phyloP scores from a whole-genome alignment of 2,113 vertebrate species.

The Piprites chloris region DNA sequence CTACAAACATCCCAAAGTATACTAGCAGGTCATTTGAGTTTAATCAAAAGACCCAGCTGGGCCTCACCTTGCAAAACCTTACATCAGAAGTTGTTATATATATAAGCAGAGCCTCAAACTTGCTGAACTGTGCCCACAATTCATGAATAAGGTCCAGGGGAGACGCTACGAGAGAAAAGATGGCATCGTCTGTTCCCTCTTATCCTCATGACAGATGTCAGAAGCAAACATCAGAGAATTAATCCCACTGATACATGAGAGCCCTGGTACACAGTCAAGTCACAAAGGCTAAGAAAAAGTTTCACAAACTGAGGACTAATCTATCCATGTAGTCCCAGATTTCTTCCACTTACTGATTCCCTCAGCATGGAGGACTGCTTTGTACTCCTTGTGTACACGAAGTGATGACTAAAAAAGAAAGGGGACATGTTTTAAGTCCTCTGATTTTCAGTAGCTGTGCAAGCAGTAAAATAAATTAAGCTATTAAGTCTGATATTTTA shows the following conservation, averaged over 20 bases:
- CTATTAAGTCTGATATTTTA: neutral
- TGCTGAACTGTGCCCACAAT: neutral
- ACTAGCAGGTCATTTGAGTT: neutral
- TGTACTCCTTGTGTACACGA: neutral
- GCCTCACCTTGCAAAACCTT: neutral
- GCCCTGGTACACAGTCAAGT: neutral
- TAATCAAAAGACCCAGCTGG: neutral
- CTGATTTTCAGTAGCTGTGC: neutral
- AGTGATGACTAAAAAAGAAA: neutral
- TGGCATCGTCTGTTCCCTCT: neutral
- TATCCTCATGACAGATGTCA: neutral
- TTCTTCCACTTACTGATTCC: neutral
- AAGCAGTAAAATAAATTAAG: neutral
- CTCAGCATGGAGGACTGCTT: neutral
- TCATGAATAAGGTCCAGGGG: neutral
- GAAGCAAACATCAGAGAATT: neutral
- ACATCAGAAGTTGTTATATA: neutral
- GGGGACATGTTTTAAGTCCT: neutral
- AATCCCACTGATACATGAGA: neutral
- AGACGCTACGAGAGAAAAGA: neutral
- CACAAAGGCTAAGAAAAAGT: neutral
- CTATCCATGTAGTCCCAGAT: neutral
- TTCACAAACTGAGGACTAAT: neutral
- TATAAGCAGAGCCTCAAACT: neutral
- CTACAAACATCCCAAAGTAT: neutral